Conservation (phyloP, 1,140 invertebrate genomes). For the Dendroctonus valens region DNA sequence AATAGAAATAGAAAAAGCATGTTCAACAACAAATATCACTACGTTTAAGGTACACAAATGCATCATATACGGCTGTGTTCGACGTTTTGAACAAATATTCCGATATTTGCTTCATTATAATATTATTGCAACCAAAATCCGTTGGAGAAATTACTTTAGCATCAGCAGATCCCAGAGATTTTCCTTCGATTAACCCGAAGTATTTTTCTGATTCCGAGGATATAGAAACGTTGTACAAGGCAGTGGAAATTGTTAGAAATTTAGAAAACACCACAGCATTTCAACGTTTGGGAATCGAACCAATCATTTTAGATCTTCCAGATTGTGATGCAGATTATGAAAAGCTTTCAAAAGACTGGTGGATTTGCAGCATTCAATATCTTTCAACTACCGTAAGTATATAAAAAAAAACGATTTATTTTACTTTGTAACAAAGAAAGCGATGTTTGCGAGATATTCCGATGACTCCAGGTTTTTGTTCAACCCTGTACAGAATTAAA, state of each 20-base stretch:
- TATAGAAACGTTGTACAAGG: slow-evolving; percentile 50
- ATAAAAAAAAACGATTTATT: neutral
- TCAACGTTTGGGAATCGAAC: slow-evolving; percentile 51
- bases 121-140: no score
- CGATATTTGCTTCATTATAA: no score
- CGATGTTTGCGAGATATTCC: no score
- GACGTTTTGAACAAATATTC: no score
- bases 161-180: slow-evolving; percentile 67
- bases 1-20: no score
- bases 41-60: no score
- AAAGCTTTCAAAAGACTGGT: slow-evolving; percentile 19
- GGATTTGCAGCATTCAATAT: slow-evolving; percentile 14
- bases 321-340: slow-evolving; percentile 9
- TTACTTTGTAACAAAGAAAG: neutral
- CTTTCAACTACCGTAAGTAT: neutral
- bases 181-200: slow-evolving; percentile 78
- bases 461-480: no score
- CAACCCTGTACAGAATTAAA: no score
- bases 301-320: neutral
- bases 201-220: slow-evolving; percentile 65
- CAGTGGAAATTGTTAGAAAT: slow-evolving; percentile 52
- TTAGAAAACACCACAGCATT: slow-evolving; percentile 53
- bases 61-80: no score
- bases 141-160: no score
- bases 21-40: no score